phyloP scores from a whole-genome alignment of 2,888 invertebrate species.

The Drosophila austrosaltans region DNA sequence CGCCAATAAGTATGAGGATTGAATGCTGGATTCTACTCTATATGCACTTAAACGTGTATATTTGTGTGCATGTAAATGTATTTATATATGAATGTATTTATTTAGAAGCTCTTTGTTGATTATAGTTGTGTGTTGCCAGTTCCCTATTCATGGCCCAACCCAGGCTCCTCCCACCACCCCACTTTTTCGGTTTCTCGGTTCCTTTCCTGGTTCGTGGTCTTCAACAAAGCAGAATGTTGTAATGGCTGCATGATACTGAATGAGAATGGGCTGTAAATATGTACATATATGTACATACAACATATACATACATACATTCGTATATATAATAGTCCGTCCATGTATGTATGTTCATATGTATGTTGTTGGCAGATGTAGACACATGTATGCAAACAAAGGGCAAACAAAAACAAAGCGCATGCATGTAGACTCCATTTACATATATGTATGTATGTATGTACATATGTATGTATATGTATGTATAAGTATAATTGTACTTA shows the following conservation, averaged over 20 bases:
- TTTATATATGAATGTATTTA: conserved; percentile 8
- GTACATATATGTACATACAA: conserved; percentile 9
- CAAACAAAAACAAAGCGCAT: conserved; percentile 14
- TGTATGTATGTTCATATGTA: conserved; percentile 11
- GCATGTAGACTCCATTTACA: conserved; percentile 2
- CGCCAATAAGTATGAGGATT: neutral
- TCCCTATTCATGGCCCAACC: neutral
- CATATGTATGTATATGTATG: conserved; percentile 3
- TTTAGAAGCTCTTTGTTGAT: conserved; percentile 18
- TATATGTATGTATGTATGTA: neutral
- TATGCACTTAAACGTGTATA: conserved; percentile 1
- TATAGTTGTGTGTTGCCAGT: conserved; percentile 16
- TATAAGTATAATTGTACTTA: too few species aligned
- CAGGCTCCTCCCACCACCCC: neutral
- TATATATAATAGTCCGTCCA: conserved; percentile 6
- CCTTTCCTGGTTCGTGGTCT: conserved; percentile 23
- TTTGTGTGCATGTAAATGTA: neutral
- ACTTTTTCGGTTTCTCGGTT: conserved; percentile 12
- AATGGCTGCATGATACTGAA: conserved; percentile 18
- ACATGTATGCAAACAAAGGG: conserved; percentile 32
- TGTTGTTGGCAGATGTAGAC: conserved; percentile 12
- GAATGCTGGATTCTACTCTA: neutral
- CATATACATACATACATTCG: conserved; percentile 4
- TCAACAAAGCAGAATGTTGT: conserved; percentile 31
- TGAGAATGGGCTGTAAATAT: conserved; percentile 13